phyloP scores from a whole-genome alignment of 2,797 vertebrate genomes.

The Tympanoctomys barrerae region DNA sequence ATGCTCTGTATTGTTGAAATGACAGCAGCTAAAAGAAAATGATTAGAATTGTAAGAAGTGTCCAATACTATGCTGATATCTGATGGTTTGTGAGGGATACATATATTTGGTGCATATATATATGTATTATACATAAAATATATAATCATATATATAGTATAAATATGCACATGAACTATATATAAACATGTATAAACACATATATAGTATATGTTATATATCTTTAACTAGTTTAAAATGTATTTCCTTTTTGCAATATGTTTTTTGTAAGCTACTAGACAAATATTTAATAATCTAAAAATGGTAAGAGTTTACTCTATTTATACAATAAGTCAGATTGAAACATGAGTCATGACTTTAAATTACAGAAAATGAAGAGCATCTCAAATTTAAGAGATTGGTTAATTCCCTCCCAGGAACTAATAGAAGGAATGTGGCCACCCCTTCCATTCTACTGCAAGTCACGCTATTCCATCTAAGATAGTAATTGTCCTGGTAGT shows the following conservation, averaged over 20 bases:
- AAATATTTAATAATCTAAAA: background rate
- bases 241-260: background rate
- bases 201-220: background rate
- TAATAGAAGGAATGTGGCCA: too few relatives aligned
- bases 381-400: background rate
- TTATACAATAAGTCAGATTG: background rate
- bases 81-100: background rate
- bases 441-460: background rate
- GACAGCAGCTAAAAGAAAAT: background rate
- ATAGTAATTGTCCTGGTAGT: background rate
- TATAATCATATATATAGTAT: background rate
- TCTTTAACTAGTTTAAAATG: background rate
- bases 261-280: background rate
- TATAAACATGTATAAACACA: background rate
- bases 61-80: background rate
- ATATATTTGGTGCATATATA: too few relatives aligned
- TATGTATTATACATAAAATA: background rate
- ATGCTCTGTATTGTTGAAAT: background rate
- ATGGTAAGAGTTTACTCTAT: background rate
- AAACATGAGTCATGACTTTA: background rate
- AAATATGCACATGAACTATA: background rate
- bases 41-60: background rate
- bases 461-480: background rate
- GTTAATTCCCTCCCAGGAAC: background rate
- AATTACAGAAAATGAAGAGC: background rate